Conservation (phyloP, 2,888 invertebrate genomes). For the Branchellion lobata region DNA sequence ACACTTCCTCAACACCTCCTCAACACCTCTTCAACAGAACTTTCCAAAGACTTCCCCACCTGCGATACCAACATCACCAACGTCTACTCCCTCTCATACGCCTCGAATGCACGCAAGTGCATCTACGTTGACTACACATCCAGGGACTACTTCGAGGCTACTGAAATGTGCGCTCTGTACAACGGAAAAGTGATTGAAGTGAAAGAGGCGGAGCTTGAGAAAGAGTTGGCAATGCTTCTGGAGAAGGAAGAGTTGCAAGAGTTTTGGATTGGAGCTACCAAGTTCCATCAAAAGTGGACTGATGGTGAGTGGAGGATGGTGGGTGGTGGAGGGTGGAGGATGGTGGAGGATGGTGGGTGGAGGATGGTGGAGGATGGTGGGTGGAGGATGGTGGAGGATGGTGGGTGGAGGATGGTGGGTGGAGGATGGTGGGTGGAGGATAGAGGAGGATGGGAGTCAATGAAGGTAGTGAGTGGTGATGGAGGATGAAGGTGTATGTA, state of each 20-base stretch:
- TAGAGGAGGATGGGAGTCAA: no score
- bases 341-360: no score
- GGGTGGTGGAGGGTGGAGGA: no score
- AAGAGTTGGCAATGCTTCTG: background rate
- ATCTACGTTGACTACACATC: background rate
- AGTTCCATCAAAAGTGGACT: background rate
- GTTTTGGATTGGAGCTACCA: background rate
- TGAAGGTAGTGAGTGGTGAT: no score
- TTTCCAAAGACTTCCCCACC: constrained; percentile 4
- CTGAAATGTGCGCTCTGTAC: background rate
- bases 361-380: no score
- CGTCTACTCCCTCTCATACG: background rate
- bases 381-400: no score
- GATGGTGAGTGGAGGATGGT: background rate
- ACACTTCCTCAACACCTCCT: no score
- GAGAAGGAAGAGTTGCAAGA: background rate
- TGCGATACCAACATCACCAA: background rate
- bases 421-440: no score
- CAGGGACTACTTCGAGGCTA: background rate
- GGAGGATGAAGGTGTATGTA: no score
- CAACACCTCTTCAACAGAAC: no score
- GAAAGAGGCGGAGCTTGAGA: background rate
- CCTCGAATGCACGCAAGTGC: background rate
- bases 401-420: no score
- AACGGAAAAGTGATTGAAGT: background rate